Evolutionary conservation across 2,797 vertebrate genomes (phyloP).

Genomic region (Artibeus lituratus): DNA sequence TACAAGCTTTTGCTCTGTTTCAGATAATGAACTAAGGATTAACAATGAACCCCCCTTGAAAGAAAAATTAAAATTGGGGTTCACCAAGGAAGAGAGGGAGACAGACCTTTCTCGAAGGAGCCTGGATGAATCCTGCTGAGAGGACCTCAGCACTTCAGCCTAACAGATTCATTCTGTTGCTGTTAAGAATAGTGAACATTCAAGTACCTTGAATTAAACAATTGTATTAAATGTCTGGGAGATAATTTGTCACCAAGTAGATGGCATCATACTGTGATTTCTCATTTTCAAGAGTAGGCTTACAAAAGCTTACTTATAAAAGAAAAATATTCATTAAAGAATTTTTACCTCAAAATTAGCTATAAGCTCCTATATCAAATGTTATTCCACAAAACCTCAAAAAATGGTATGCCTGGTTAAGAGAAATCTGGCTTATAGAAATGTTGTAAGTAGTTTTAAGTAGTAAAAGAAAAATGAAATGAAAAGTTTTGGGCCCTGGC

Average conservation of each 20-base stretch:
- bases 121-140: neutral
- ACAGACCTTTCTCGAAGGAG: neutral
- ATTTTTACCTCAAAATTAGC: neutral
- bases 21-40: neutral
- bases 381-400: neutral
- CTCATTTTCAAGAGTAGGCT: neutral
- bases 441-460: neutral
- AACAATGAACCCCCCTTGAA: neutral
- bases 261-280: neutral
- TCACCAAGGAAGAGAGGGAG: neutral
- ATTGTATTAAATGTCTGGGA: neutral
- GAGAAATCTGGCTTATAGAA: neutral
- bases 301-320: neutral
- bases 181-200: neutral
- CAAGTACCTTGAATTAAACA: conserved; percentile 6
- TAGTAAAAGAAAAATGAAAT: conserved; percentile 14
- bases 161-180: neutral
- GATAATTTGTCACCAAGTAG: conserved; percentile 17
- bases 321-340: neutral
- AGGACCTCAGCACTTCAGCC: neutral
- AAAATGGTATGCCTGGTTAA: neutral
- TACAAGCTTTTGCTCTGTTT: neutral
- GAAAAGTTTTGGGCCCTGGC: too few species aligned
- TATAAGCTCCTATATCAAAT: neutral
- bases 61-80: neutral